Base-by-base conservation (phyloP, 2,888 invertebrate genomes). In the Hydrotaea diabolus region DNA sequence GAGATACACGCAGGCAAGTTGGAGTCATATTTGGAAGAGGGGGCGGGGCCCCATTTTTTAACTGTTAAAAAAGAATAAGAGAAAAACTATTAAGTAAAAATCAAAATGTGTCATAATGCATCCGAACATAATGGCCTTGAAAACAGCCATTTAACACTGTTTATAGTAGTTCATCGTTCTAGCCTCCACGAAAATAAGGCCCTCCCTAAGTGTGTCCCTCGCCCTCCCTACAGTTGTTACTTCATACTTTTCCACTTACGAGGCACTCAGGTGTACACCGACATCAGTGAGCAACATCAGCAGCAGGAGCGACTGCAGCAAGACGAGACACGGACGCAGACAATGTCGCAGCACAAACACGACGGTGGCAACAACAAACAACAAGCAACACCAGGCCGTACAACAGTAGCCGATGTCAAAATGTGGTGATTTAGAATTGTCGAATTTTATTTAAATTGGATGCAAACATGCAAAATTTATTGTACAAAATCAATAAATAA, bases 361-460 rank as follows among this genome's bases (percentile, higher is more conserved):
- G 57, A 39, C 43, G 31, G 59, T 26, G 43, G 31, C 39, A 49
- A 53, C 72, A 73, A 36, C 26, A 71, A 26, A 13, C 72, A 87
- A 71, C 79, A 85, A 80, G 82, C 82, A 83, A 87, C 85, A 86
- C 8, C 64, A 36, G 17, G 21, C 15, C 57, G 11, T 15, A 8
- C 69, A 69, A 87, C 90, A 89, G 90, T 90, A 90, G 90, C 91
- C 87, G 90, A 85, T 88, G 91, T 90, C 91, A 90, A 91, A 90
- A 91, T 88, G 90, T 88, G 89, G 91, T 92, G 92, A 92, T 92
- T 92, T 92, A 92, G 92, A 92, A 91, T 92, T 92, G 92, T 91
- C 91, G 91, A 91, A 90, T 91, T 90, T 92, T 92, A 92, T 92
- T 92, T 92, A 92, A 92, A 92, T 92, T 92, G 92, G 92, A 90